These are phyloP conservation scores for Lymantria dispar DNA, from an alignment of 2,888 invertebrate species.

Conservation along the genomic window DNA sequence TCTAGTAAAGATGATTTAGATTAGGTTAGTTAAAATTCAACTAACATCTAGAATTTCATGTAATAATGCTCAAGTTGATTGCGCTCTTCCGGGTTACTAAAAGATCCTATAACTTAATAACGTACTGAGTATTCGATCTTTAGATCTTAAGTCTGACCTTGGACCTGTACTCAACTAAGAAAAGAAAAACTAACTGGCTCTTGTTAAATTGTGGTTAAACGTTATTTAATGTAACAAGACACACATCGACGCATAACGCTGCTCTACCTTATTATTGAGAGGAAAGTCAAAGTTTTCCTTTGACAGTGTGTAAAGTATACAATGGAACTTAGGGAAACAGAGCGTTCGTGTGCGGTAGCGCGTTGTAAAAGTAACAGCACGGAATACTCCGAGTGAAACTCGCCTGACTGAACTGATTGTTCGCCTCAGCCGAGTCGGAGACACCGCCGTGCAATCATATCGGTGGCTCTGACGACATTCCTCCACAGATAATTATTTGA, in stretches of 20 bases:
- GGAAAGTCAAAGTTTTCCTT: constrained; percentile 75
- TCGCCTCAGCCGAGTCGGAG: constrained; percentile 30
- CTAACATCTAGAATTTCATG: no score
- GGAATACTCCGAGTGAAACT: constrained; percentile 80
- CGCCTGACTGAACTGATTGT: constrained; percentile 76
- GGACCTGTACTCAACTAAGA: no score
- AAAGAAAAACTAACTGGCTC: no score
- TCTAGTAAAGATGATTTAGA: no score
- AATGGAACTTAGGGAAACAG: constrained; percentile 78
- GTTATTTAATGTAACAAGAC: neutral
- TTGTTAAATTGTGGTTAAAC: no score
- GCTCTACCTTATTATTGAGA: constrained; percentile 36
- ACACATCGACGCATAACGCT: neutral
- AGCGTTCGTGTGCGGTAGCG: constrained; percentile 79
- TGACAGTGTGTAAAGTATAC: constrained; percentile 51
- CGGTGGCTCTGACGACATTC: constrained; percentile 46
- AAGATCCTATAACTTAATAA: no score
- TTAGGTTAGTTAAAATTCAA: no score
- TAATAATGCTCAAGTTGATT: no score
- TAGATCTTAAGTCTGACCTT: no score
- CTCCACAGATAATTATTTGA: constrained; percentile 56
- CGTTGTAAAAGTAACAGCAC: constrained; percentile 81
- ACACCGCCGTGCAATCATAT: constrained; percentile 18
- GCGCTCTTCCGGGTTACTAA: no score
- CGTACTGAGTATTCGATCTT: no score